These are phyloP conservation scores for Brachymystax lenok DNA, from an alignment of 2,797 vertebrate species.

Conservation along the genomic window DNA sequence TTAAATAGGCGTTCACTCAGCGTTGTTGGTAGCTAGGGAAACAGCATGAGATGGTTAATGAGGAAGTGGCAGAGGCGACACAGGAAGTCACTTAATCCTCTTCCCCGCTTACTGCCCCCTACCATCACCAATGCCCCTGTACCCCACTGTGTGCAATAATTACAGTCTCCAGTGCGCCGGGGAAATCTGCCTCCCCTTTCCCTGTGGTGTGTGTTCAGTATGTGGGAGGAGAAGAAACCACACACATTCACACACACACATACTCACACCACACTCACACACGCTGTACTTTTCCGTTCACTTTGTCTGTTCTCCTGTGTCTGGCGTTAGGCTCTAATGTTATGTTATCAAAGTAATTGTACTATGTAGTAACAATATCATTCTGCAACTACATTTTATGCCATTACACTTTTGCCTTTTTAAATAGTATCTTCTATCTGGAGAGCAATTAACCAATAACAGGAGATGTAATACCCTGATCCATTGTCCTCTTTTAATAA, in stretches of 20 bases:
- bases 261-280: not conserved
- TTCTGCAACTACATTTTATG: not conserved
- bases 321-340: not conserved
- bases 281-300: not conserved
- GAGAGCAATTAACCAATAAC: not conserved
- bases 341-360: not conserved
- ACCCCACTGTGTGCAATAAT: slow-evolving; percentile 65
- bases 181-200: slow-evolving; percentile 35
- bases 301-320: slow-evolving; percentile 37
- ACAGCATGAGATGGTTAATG: slow-evolving; percentile 52
- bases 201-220: slow-evolving; percentile 42
- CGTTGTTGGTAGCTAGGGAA: slow-evolving; percentile 40
- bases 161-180: slow-evolving; percentile 52
- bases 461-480: slow-evolving; percentile 37
- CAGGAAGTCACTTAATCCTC: slow-evolving; percentile 48
- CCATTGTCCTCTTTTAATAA: slow-evolving; percentile 61
- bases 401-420: not conserved
- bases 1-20: slow-evolving; percentile 19
- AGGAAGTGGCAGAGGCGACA: slow-evolving; percentile 50
- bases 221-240: slow-evolving; percentile 17
- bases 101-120: slow-evolving; percentile 42
- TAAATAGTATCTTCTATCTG: not conserved
- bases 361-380: not conserved
- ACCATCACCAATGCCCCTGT: slow-evolving; percentile 50
- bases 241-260: not conserved